Evolutionary conservation across 2,797 vertebrate genomes (phyloP), one percentile per base, ranked within the genome.

Genomic region (Pteronotus mesoamericanus): DNA sequence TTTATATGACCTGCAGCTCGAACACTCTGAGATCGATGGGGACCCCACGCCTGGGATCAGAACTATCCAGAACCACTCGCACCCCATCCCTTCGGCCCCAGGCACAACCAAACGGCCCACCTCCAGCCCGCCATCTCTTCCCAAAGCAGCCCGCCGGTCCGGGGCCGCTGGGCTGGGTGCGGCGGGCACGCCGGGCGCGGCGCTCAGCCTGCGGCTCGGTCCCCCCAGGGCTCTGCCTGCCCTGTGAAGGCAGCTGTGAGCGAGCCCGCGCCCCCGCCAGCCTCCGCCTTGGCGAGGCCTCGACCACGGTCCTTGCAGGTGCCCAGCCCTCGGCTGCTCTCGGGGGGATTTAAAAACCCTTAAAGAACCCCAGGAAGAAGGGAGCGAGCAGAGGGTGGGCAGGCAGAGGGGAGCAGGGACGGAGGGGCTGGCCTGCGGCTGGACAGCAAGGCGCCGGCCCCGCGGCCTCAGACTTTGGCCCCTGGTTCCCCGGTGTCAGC

Each of bases 401-500:
- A 26, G 92, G 6, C 5, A 1, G 9, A 48, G 55, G 29, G 75
- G 55, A n/a, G 19, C 32, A 2, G 61, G 53, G 29, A 15, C 1
- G 46, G 48, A 21, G 9, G 22, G 37, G 53, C 14, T 0, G 0
- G 39, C 59, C 24, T 2, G 61, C 55, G 44, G 82, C 48, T 37
- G 66, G 72, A 32, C 0, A 26, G 48, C n/a, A 48, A 0, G 21
- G 46, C 12, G 12, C 75, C 26, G 12, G n/a, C 9, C 15, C 32
- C 12, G 18, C 64, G 46, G 26, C 55, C 71, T 46, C 3, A 14
- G 84, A 53, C 87, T 55, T 48, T 16, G 75, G 80, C 64, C 93
- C 72, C 22, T 21, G 37, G 72, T 53, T 91, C 48, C 91, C 57
- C 57, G 12, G 39, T 10, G 88, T 86, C 89, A 92, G 93, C 80